Percentiles rank a stretch among this genome's conserved stretches.
phyloP scores from a whole-genome alignment of 1,140 invertebrate species.

The Leptestheria dahalacensis region DNA sequence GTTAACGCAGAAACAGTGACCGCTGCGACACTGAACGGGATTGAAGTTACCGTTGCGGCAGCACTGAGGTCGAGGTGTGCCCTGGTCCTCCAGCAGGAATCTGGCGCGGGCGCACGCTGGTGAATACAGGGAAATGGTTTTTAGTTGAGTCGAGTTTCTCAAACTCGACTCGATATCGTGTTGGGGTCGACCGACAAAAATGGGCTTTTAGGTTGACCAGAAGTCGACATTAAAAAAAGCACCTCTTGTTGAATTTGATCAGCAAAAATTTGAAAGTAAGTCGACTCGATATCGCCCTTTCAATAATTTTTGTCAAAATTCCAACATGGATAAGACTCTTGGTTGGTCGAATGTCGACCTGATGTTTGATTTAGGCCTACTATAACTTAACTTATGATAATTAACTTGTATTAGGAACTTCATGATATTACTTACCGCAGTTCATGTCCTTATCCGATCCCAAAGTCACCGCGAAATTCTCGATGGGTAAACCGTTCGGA shows the following conservation, averaged over 20 bases:
- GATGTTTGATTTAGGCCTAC: no score
- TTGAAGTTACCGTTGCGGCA: conserved; percentile 42
- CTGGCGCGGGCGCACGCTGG: conserved; percentile 16
- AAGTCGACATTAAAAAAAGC: no score
- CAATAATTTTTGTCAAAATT: no score
- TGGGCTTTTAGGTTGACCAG: no score
- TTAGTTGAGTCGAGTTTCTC: no score
- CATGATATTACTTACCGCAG: neutral
- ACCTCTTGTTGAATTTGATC: no score
- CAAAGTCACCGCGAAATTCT: conserved; percentile 1
- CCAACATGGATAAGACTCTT: no score
- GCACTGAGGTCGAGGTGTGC: conserved; percentile 30
- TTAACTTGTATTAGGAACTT: neutral
- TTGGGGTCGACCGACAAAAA: no score
- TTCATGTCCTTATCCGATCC: neutral
- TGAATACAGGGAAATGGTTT: neutral
- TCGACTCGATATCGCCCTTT: no score
- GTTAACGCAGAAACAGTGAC: conserved; percentile 41
- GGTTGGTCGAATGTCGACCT: no score
- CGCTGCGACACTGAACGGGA: conserved; percentile 37
- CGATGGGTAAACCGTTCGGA: neutral
- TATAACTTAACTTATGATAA: neutral
- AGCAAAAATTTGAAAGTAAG: no score
- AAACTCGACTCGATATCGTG: no score
- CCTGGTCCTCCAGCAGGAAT: conserved; percentile 7